phyloP scores from a whole-genome alignment of 2,113 vertebrate species.

The Pogona vitticeps region DNA sequence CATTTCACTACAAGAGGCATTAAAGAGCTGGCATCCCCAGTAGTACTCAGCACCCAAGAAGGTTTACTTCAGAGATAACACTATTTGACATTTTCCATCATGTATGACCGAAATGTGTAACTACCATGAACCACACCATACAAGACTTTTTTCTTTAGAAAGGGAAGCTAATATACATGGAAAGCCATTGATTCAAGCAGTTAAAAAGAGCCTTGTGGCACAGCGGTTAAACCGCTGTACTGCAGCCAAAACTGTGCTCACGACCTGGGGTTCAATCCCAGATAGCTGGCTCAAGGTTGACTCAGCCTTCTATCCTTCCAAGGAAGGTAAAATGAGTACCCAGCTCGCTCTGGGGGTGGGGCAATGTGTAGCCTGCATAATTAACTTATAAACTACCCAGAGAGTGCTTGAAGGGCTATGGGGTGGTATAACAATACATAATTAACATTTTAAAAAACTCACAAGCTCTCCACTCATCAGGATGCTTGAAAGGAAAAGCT shows the following conservation, averaged over 20 bases:
- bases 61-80: background rate
- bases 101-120: background rate
- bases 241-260: too few species aligned
- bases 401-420: too few species aligned
- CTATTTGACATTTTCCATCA: background rate
- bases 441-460: constrained; percentile 59
- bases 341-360: too few species aligned
- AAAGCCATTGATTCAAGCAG: background rate
- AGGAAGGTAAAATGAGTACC: too few species aligned
- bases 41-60: background rate
- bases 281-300: too few species aligned
- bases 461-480: constrained; percentile 96
- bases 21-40: background rate
- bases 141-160: background rate
- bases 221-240: too few species aligned
- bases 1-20: background rate
- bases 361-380: too few species aligned
- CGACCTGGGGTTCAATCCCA: too few species aligned
- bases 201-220: too few species aligned
- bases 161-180: background rate
- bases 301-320: too few species aligned
- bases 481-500: constrained; percentile 98
- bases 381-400: too few species aligned
- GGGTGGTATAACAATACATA: too few species aligned
- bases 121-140: background rate